phyloP scores from a whole-genome alignment of 2,113 vertebrate species.

The Ptyas mucosa region DNA sequence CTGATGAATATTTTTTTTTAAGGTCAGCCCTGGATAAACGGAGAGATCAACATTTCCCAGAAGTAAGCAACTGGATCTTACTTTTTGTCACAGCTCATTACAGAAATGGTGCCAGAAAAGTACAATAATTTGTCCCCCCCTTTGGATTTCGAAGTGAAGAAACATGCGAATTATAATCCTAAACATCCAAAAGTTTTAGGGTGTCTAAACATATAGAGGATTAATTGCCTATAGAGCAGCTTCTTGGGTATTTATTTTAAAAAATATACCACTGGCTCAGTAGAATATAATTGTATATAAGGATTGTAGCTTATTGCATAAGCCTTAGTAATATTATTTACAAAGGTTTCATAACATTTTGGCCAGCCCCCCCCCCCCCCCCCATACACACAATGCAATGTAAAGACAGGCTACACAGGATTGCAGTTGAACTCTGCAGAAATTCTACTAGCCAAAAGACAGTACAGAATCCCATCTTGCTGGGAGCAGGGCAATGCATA shows the following conservation, averaged over 20 bases:
- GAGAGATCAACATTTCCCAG: not conserved
- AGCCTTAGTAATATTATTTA: not conserved
- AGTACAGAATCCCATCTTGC: not conserved
- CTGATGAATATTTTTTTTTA: not conserved
- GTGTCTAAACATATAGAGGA: not conserved
- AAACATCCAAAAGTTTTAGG: not conserved
- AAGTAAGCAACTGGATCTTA: not conserved
- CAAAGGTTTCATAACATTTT: not conserved
- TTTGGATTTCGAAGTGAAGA: not conserved
- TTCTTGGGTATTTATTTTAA: not conserved
- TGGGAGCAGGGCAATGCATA: not conserved
- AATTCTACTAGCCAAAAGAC: not conserved
- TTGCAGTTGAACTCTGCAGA: not conserved
- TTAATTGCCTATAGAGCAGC: not conserved
- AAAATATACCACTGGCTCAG: not conserved
- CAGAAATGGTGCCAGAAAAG: not conserved
- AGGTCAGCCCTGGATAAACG: not conserved
- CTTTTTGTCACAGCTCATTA: not conserved
- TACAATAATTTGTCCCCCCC: not conserved
- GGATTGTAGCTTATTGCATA: not conserved
- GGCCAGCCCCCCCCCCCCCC: not conserved
- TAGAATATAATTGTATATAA: not conserved
- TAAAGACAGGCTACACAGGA: not conserved
- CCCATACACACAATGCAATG: not conserved
- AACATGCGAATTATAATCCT: not conserved